A percentile compares a stretch with the other conserved stretches of the same genome.
These are phyloP conservation scores for Sylvicola fuscatus DNA, from an alignment of 2,888 invertebrate species.

Conservation along the genomic window DNA sequence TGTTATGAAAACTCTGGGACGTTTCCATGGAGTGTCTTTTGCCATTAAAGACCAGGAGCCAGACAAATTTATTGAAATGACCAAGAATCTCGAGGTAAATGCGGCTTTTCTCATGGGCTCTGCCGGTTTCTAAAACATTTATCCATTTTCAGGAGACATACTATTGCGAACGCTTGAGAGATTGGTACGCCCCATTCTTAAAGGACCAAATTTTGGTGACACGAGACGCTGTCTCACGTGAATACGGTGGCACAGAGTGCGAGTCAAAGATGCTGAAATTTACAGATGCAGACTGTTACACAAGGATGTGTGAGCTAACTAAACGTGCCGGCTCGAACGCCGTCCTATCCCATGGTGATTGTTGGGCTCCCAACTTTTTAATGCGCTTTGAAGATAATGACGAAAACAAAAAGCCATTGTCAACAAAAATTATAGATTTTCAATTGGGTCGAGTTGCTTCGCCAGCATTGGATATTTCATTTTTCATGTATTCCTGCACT, in stretches of 20 bases:
- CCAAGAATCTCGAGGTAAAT: slow-evolving; percentile 18
- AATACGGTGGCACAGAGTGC: slow-evolving; percentile 37
- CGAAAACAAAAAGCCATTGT: slow-evolving; percentile 15
- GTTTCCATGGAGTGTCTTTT: slow-evolving; percentile 36
- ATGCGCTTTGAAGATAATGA: slow-evolving; percentile 22
- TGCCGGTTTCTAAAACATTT: neutral
- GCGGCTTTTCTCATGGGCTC: neutral
- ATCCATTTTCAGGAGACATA: slow-evolving; percentile 33
- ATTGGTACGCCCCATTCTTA: slow-evolving; percentile 36
- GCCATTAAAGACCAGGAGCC: slow-evolving; percentile 35
- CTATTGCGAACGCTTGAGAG: slow-evolving; percentile 29
- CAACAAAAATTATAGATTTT: slow-evolving; percentile 44
- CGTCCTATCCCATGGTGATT: slow-evolving; percentile 49
- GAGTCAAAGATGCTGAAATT: slow-evolving; percentile 29
- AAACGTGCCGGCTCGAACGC: slow-evolving; percentile 12
- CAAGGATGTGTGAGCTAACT: slow-evolving; percentile 20
- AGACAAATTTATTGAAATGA: slow-evolving; percentile 26
- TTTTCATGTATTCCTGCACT: slow-evolving; percentile 41
- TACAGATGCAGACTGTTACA: slow-evolving; percentile 20
- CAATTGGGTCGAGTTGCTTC: slow-evolving; percentile 37
- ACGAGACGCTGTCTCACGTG: slow-evolving; percentile 41
- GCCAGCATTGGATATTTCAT: slow-evolving; percentile 35
- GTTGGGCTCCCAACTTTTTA: slow-evolving; percentile 57
- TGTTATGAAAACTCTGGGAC: slow-evolving; percentile 31
- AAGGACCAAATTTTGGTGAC: slow-evolving; percentile 32